A percentile compares a stretch with the other conserved stretches of the same genome.
phyloP scores from a whole-genome alignment of 2,113 vertebrate species.

The Nycticorax nycticorax region DNA sequence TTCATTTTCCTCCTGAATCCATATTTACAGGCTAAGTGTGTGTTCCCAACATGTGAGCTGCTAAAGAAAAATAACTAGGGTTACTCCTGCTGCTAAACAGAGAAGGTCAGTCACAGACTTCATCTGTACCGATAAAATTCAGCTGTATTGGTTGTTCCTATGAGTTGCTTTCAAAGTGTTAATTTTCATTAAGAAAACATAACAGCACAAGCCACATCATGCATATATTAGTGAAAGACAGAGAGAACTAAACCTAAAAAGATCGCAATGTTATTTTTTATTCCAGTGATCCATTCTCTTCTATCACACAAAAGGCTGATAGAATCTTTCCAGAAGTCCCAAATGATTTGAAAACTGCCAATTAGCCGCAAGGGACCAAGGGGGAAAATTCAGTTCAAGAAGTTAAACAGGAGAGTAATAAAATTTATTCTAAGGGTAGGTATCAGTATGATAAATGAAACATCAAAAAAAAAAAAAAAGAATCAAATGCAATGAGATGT shows the following conservation, averaged over 20 bases:
- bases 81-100: background rate
- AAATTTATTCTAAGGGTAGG: slow-evolving; percentile 32
- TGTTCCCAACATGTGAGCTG: slow-evolving; percentile 29
- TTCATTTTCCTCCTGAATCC: slow-evolving; percentile 58
- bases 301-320: background rate
- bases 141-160: background rate
- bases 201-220: background rate
- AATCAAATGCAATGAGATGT: slow-evolving; percentile 33
- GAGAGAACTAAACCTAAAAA: background rate
- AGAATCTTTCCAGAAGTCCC: background rate
- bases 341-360: slow-evolving; percentile 33
- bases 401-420: slow-evolving; percentile 1
- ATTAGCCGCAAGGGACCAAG: background rate
- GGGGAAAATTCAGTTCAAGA: background rate
- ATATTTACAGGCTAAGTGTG: slow-evolving; percentile 43
- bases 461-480: background rate
- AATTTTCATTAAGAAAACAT: slow-evolving; percentile 20
- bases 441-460: slow-evolving; percentile 32
- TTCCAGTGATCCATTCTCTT: background rate
- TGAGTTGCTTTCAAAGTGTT: background rate
- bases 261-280: background rate
- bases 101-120: slow-evolving; percentile 10
- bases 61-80: slow-evolving; percentile 42
- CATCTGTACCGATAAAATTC: background rate
- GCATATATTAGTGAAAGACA: background rate